These are phyloP conservation scores for Scaeva pyrastri DNA, from an alignment of 2,888 invertebrate species.

Conservation along the genomic window DNA sequence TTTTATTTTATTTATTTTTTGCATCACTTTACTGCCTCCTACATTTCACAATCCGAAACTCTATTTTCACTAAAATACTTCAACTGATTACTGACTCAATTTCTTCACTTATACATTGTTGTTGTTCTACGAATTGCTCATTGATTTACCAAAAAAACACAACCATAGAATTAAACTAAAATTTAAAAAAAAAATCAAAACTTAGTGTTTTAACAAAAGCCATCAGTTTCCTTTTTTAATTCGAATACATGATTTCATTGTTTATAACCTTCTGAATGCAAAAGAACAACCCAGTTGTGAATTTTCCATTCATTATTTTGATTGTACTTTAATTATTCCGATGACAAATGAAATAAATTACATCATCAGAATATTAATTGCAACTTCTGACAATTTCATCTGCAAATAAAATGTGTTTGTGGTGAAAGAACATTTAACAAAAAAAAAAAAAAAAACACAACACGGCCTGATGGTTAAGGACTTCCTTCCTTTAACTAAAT, in stretches of 20 bases:
- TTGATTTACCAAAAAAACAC: too few relatives aligned
- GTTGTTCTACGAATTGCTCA: too few relatives aligned
- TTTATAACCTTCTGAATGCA: too few relatives aligned
- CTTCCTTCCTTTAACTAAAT: constrained; percentile 3
- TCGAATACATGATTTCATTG: background rate
- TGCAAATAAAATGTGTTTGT: constrained; percentile 8
- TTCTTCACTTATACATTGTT: too few relatives aligned
- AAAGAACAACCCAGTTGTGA: background rate
- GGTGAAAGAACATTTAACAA: constrained; percentile 20
- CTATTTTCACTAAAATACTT: too few relatives aligned
- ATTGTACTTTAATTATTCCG: constrained; percentile 28
- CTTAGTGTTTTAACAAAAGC: too few relatives aligned
- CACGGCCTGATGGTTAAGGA: background rate
- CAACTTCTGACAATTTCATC: constrained; percentile 37
- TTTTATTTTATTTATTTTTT: too few relatives aligned
- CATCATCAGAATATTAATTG: constrained; percentile 69
- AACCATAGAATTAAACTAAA: too few relatives aligned
- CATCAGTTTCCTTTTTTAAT: background rate
- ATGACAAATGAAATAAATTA: constrained; percentile 40
- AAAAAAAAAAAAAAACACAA: too few relatives aligned
- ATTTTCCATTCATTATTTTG: background rate
- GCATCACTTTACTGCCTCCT: too few relatives aligned
- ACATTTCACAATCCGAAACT: too few relatives aligned
- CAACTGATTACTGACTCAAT: too few relatives aligned
- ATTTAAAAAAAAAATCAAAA: background rate